Percentiles rank a stretch among this genome's conserved stretches.
Evolutionary conservation across 1,140 invertebrate species (phyloP).

Genomic region (Anastrepha obliqua): DNA sequence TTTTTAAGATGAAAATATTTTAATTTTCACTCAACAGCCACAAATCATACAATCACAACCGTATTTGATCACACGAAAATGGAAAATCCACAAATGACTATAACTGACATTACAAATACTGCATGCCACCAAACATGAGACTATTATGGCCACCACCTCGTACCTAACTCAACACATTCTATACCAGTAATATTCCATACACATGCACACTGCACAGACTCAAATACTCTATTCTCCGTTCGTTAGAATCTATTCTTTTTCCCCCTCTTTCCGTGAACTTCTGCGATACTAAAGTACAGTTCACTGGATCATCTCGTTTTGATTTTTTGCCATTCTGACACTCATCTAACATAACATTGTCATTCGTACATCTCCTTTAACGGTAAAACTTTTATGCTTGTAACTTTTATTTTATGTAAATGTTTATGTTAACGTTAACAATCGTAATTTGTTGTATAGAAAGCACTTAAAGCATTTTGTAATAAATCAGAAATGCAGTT

Average conservation of each 20-base stretch:
- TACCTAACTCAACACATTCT: not conserved
- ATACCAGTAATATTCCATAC: not conserved
- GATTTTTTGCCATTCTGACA: not conserved
- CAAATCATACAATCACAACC: not conserved
- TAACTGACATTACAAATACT: not conserved
- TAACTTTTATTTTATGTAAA: not conserved
- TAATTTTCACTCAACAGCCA: not conserved
- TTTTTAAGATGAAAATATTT: not conserved
- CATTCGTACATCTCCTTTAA: not conserved
- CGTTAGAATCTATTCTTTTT: not conserved
- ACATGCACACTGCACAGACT: not conserved
- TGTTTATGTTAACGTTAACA: not conserved
- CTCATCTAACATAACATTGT: not conserved
- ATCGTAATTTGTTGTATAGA: conserved; percentile 8
- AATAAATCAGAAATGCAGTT: conserved; percentile 41
- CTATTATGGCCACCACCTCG: not conserved
- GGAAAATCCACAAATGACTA: too few species aligned
- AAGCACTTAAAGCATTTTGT: conserved; percentile 40
- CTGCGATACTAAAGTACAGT: not conserved
- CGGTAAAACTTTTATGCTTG: not conserved
- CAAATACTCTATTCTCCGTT: not conserved
- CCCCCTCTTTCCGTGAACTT: not conserved
- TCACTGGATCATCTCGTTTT: not conserved
- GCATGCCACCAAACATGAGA: not conserved
- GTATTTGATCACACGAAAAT: not conserved